Conservation (phyloP, 1,140 invertebrate genomes). For the Muscidifurax raptorellus region DNA sequence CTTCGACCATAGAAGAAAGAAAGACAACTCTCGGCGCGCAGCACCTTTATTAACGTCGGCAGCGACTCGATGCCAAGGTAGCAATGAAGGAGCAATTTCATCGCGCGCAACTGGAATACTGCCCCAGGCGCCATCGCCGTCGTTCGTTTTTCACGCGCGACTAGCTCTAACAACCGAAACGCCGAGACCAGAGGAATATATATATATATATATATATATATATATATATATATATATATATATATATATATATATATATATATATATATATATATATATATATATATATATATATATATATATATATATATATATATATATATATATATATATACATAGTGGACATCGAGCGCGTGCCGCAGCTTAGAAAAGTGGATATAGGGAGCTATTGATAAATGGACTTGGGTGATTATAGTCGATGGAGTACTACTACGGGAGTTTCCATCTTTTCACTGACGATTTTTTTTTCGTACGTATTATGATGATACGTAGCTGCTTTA, state of each 20-base stretch:
- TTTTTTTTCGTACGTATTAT: too few species aligned
- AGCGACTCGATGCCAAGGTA: conserved; percentile 17
- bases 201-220: too few species aligned
- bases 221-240: too few species aligned
- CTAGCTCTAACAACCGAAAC: conserved; percentile 18
- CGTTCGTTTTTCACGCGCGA: conserved; percentile 31
- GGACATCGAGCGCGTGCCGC: background rate
- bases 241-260: too few species aligned
- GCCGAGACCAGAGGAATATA: background rate
- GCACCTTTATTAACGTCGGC: conserved; percentile 48
- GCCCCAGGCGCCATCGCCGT: background rate
- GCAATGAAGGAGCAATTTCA: conserved; percentile 21
- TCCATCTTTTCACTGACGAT: background rate
- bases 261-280: too few species aligned
- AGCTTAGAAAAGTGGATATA: background rate
- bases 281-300: too few species aligned
- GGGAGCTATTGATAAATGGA: background rate
- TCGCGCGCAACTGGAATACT: background rate
- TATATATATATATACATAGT: too few species aligned
- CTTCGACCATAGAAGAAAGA: conserved; percentile 46
- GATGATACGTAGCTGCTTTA: too few species aligned
- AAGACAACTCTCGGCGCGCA: conserved; percentile 40
- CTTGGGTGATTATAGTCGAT: background rate
- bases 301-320: too few species aligned
- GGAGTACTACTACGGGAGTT: background rate